These are phyloP conservation scores for Stomatorhinus walkeri DNA, from an alignment of 2,797 vertebrate genomes.

Conservation along the genomic window DNA sequence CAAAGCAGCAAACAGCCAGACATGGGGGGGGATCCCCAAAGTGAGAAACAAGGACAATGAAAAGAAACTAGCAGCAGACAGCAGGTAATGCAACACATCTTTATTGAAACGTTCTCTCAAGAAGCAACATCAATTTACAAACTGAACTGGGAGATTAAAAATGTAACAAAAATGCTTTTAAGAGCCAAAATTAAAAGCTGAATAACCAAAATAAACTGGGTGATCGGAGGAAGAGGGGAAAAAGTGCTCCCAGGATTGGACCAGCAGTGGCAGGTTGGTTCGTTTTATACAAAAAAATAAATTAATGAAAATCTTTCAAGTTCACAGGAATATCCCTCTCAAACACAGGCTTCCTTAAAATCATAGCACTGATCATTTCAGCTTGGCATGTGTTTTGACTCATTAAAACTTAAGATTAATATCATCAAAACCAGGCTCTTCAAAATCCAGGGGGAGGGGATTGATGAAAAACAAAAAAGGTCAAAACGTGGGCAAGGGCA, in stretches of 20 bases:
- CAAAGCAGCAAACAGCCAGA: neutral
- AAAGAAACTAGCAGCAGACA: conserved; percentile 33
- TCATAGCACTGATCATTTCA: conserved; percentile 51
- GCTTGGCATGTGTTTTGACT: conserved; percentile 46
- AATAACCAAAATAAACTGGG: conserved; percentile 36
- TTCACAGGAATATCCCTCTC: conserved; percentile 68
- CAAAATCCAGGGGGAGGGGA: conserved; percentile 44
- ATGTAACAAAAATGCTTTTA: conserved; percentile 34
- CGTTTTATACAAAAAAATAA: conserved; percentile 62
- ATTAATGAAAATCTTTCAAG: conserved; percentile 70
- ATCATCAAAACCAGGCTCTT: conserved; percentile 34
- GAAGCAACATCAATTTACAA: conserved; percentile 70
- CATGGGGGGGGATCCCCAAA: neutral
- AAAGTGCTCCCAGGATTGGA: conserved; percentile 49
- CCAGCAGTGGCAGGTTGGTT: conserved; percentile 60
- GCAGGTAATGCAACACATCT: conserved; percentile 67
- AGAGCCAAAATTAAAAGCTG: conserved; percentile 42
- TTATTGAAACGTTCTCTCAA: conserved; percentile 68
- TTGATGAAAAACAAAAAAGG: conserved; percentile 39
- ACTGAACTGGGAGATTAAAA: conserved; percentile 57
- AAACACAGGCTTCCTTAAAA: conserved; percentile 52
- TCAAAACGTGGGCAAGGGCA: conserved; percentile 49
- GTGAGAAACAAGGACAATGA: conserved; percentile 19
- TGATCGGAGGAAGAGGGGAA: neutral
- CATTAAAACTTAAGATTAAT: conserved; percentile 38